Evolutionary conservation across 2,888 invertebrate genomes (phyloP).

Genomic region (Brachypalpus laphriformis): DNA sequence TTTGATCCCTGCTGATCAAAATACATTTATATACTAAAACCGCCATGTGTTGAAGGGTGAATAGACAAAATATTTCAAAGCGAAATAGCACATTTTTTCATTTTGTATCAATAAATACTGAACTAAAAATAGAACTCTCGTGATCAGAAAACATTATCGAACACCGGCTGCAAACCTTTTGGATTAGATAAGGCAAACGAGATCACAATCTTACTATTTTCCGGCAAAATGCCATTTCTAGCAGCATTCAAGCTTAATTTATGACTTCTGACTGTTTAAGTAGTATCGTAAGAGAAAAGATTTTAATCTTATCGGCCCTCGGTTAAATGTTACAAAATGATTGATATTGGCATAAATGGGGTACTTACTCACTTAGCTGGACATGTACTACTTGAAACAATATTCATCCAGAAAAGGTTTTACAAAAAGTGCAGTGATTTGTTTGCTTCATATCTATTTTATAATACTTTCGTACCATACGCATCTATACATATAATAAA

Average conservation of each 20-base stretch:
- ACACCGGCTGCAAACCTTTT: neutral
- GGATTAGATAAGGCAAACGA: neutral
- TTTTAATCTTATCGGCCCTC: no score
- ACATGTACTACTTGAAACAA: no score
- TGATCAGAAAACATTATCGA: neutral
- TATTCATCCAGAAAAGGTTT: no score
- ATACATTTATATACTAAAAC: neutral
- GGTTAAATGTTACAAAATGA: no score
- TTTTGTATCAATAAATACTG: neutral
- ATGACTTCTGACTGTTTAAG: neutral
- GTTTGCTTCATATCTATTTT: no score
- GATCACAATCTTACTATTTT: neutral
- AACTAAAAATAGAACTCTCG: conserved; percentile 8
- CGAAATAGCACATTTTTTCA: neutral
- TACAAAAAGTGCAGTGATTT: no score
- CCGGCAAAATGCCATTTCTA: neutral
- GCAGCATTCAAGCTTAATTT: neutral
- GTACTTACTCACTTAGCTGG: no score
- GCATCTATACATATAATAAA: no score
- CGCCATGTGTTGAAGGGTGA: neutral
- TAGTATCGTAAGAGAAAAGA: no score
- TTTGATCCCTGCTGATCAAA: neutral
- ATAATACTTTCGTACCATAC: no score
- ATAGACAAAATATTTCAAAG: neutral
- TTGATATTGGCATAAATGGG: no score